Base-by-base conservation (phyloP, 2,797 vertebrate species). In the Labeo calbasu region DNA sequence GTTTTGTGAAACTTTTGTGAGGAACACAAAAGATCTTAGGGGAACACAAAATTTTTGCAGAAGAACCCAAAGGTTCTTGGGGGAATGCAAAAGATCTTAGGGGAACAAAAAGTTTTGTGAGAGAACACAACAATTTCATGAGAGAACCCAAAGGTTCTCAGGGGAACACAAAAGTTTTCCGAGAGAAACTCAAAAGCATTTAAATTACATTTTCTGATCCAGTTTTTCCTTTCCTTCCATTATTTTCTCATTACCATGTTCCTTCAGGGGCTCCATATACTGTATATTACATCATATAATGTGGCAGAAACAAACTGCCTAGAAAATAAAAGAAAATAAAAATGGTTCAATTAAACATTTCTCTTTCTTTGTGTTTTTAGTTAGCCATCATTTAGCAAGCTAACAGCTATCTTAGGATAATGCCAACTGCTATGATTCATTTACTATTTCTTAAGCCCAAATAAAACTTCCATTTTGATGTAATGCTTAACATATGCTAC, bases 311-410 rank as follows among this genome's bases (percentile, higher is more conserved):
- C 63, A 4, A 66, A 46, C 43, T 46, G 9, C 32, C 32, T 36
- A 46, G 43, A 46, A 46, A 9, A 66, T 10, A 36, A 28, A 6
- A 36, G 63, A 66, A 66, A 7, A 8, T 17, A 66, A 66, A 65
- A 66, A 36, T 32, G 15, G 3, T 17, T 36, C 63, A 66, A 10
- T 19, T 66, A 36, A 66, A 10, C 28, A 17, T 66, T 66, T 66
- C 28, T 8, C 3, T 32, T 65, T 19, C 15, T 65, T 65, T 65
- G 5, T 25, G 14, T 65, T 19, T n/a, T 32, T 15, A 32, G 61
- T 36, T 66, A 66, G 63, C 28, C 63, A 36, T 65, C 40, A 43
- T 43, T 43, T 65, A 65, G 61, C 61, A 65, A 63, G 61, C 61
- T 32, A 32, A 65, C 25, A 28, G 61, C 13, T 28, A 63, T 15